These are phyloP conservation scores for Pasiphila rectangulata DNA, from an alignment of 2,888 invertebrate genomes.

Conservation along the genomic window DNA sequence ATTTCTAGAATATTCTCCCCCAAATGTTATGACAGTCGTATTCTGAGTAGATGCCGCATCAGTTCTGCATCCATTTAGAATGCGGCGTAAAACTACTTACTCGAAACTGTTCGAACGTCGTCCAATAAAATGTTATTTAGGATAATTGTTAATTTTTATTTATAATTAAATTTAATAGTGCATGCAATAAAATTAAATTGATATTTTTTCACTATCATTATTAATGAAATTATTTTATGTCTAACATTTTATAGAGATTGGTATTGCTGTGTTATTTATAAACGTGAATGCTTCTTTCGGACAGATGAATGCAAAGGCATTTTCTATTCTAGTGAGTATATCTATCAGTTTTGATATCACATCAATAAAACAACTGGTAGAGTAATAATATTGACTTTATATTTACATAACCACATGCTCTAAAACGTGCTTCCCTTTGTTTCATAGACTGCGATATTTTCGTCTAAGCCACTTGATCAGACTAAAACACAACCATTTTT, in stretches of 20 bases:
- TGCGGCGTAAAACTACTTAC: conserved; percentile 33
- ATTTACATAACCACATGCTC: too few species aligned
- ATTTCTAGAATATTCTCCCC: conserved; percentile 37
- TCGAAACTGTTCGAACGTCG: conserved; percentile 44
- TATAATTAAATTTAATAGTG: conserved; percentile 48
- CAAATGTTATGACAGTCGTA: conserved; percentile 35
- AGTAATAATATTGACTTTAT: too few species aligned
- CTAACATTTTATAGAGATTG: conserved; percentile 61
- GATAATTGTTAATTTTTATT: conserved; percentile 67
- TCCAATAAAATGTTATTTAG: conserved; percentile 67
- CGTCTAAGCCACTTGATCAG: neutral
- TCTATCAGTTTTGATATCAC: too few species aligned
- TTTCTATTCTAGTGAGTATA: too few species aligned
- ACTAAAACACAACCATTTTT: neutral
- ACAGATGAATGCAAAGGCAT: too few species aligned
- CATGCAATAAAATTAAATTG: conserved; percentile 76
- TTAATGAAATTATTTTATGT: conserved; percentile 51
- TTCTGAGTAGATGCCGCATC: neutral
- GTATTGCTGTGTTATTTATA: conserved; percentile 55
- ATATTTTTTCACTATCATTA: conserved; percentile 68
- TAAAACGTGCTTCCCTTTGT: neutral
- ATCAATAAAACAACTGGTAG: too few species aligned
- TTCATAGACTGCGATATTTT: neutral
- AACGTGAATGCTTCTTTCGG: conserved; percentile 20
- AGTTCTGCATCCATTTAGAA: neutral